Evolutionary conservation across 2,113 vertebrate genomes (phyloP).

Genomic region (Poeciliopsis occidentalis): DNA sequence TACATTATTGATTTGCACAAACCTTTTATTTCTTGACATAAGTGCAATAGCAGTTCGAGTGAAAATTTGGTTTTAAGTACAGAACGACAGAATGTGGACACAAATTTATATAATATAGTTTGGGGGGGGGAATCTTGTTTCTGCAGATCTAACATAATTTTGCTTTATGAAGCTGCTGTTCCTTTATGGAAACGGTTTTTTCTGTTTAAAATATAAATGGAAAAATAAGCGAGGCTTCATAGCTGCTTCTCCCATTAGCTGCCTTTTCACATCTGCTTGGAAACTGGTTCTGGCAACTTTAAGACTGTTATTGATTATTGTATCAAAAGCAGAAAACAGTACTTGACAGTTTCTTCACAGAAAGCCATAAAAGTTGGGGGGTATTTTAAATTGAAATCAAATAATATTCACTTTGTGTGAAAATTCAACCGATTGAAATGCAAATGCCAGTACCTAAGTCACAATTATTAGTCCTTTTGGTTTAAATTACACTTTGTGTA

Average conservation of each 20-base stretch:
- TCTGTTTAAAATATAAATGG: constrained; percentile 24
- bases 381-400: constrained; percentile 7
- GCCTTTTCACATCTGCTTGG: constrained; percentile 58
- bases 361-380: constrained; percentile 25
- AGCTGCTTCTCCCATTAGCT: constrained; percentile 68
- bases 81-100: constrained; percentile 22
- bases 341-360: constrained; percentile 20
- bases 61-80: constrained; percentile 29
- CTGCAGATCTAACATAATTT: constrained; percentile 47
- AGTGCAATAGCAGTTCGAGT: constrained; percentile 38
- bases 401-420: constrained; percentile 6
- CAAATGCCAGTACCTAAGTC: constrained; percentile 12
- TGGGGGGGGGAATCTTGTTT: constrained; percentile 44
- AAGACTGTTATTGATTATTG: constrained; percentile 52
- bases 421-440: constrained; percentile 8
- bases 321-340: constrained; percentile 38
- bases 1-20: constrained; percentile 62
- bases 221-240: constrained; percentile 33
- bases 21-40: constrained; percentile 31
- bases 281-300: constrained; percentile 42
- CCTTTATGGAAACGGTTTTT: constrained; percentile 28
- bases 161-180: constrained; percentile 46
- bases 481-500: constrained; percentile 46
- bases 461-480: constrained; percentile 22
- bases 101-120: constrained; percentile 30